Percentiles rank a stretch among this genome's conserved stretches.
Conservation (phyloP, 2,888 invertebrate genomes). For the Andrena camellia region DNA sequence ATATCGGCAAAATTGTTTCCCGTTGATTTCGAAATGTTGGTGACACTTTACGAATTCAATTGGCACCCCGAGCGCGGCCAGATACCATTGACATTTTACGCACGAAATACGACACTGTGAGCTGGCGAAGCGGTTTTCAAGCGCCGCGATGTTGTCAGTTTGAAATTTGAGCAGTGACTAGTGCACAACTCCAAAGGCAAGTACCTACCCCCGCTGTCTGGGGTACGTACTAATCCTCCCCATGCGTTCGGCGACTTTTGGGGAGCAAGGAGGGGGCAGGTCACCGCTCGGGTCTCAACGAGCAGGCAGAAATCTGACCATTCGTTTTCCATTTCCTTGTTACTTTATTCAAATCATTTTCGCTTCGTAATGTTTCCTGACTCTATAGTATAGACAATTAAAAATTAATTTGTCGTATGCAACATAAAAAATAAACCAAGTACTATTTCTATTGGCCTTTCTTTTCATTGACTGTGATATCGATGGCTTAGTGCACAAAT, state of each 20-base stretch:
- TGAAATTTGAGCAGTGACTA: conserved; percentile 3
- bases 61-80: too few species aligned
- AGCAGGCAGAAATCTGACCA: not conserved
- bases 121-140: not conserved
- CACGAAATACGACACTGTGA: not conserved
- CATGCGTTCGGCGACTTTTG: not conserved
- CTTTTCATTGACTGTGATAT: too few species aligned
- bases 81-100: too few species aligned
- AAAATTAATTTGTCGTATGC: too few species aligned
- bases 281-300: not conserved
- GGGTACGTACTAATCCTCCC: not conserved
- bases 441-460: not conserved
- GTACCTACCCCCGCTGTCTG: conserved; percentile 22
- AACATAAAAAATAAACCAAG: too few species aligned
- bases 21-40: not conserved
- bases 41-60: too few species aligned
- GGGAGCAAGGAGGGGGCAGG: not conserved
- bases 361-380: too few species aligned
- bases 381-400: too few species aligned
- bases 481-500: too few species aligned
- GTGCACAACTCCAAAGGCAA: not conserved
- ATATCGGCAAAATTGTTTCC: not conserved
- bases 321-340: not conserved
- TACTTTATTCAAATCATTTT: not conserved
- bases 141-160: not conserved